Base-by-base conservation (phyloP, 2,888 invertebrate species). In the Plagiodera versicolora region DNA sequence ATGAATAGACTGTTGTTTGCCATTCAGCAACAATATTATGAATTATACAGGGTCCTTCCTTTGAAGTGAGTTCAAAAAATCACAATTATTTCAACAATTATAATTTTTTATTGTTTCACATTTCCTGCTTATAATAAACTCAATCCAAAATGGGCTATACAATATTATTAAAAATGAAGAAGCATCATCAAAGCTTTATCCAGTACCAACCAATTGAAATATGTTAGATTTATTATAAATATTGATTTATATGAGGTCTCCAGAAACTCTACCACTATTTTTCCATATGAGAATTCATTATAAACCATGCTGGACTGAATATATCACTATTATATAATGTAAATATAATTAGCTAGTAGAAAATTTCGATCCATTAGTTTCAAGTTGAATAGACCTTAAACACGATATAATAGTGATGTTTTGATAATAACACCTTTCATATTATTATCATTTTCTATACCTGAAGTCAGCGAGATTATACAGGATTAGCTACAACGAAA, bases 1-100 rank as follows among this genome's bases (percentile, higher is more conserved):
- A 54, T 51, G 61, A 54, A 56, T 57, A 46, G 49, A 59, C 39
- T 39, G 64, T 49, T 58, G 60, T 61, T 64, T 64, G 60, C 64
- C 60, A 58, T 61, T 64, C 32, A 32, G 32, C 11, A 32, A 10
- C 32, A 10, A 5, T 6, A 24, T 24, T 24, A 24, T 24, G 24
- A 5, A 24, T 24, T 32, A 32, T 32, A 32, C 48, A 28, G 35
- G 20, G 24, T 11, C 50, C 49, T 39, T 32, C 35, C 35, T 47
- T 56, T n/a, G 20, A 48, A 24, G 47, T 46, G 48, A 35, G 32
- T 11, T n/a, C n/a, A n/a, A n/a, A n/a, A n/a, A n/a, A n/a, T n/a
- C n/a, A n/a, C n/a, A n/a, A n/a, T n/a, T n/a, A n/a, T n/a, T n/a
- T n/a, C n/a, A n/a, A n/a, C n/a, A n/a, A n/a, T n/a, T n/a, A n/a